Evolutionary conservation across 1,140 invertebrate species (phyloP), one percentile per base, ranked within the genome.

Genomic region (Steinernema khuongi): DNA sequence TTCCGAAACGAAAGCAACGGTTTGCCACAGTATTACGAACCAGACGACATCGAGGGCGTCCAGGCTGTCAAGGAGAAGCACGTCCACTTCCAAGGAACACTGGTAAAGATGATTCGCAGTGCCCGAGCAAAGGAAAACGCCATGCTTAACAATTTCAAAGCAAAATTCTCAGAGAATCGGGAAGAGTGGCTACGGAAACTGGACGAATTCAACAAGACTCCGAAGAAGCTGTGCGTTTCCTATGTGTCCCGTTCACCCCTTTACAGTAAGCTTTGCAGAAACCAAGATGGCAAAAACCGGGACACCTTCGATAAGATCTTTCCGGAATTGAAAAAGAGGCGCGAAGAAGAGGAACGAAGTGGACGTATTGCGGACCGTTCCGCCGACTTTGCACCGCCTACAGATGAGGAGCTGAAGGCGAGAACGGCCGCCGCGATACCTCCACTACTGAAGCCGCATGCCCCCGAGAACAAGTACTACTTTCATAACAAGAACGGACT

Each of bases 251-350:
- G n/a, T 69, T 4, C 33, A n/a, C 14, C 7, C 31, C 7, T 30
- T 17, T 69, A 11, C 11, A 26, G 19, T 7, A 26, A 11, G 4
- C 22, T 69, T 69, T 69, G n/a, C 68, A 69, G 68, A n/a, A 41
- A 31, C 22, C 30, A 22, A 4, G 68, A 69, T n/a, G 28, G 7
- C 14, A 69, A 69, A 29, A 14, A 69, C 31, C 68, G 68, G 11
- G 68, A 69, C 4, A 69, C 31, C 4, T 69, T 69, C 68, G 68
- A 69, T 14, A 69, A 69, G 22, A 69, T 22, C 18, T 69, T 69
- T 69, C 68, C 68, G 4, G 68, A 69, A 32, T 30, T 69, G 68
- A 69, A 69, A 22, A 69, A 69, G 22, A 31, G 31, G 68, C 68
- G 68, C 2, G 68, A 69, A 41, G 68, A 69, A 69, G 68, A 69